Percentiles rank a stretch among this genome's conserved stretches.
These are phyloP conservation scores for Acridotheres tristis DNA, from an alignment of 2,797 vertebrate species.

Conservation along the genomic window DNA sequence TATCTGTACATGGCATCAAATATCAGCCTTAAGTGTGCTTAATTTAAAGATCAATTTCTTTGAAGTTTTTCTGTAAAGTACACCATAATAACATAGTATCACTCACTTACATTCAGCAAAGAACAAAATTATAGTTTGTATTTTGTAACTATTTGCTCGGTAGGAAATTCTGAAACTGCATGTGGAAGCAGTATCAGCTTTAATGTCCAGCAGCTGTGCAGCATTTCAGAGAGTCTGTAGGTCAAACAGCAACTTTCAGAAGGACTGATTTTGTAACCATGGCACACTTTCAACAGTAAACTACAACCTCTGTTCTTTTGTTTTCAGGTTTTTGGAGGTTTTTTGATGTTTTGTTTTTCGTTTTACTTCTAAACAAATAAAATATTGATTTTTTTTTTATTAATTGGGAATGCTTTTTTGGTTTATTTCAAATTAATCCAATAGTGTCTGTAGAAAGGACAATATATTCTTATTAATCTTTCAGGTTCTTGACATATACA, in stretches of 20 bases:
- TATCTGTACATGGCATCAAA: constrained; percentile 77
- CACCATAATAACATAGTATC: constrained; percentile 2
- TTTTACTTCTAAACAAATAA: constrained; percentile 17
- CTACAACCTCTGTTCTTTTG: not conserved
- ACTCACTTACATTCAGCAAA: constrained; percentile 43
- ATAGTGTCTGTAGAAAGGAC: not conserved
- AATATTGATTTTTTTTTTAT: not conserved
- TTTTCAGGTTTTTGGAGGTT: not conserved
- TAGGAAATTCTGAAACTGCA: constrained; percentile 52
- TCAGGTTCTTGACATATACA: not conserved
- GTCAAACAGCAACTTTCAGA: constrained; percentile 46
- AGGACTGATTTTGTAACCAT: constrained; percentile 56
- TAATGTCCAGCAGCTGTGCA: constrained; percentile 68
- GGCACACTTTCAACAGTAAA: constrained; percentile 34
- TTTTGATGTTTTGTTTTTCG: not conserved
- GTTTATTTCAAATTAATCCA: not conserved
- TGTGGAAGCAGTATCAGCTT: constrained; percentile 64
- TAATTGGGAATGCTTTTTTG: not conserved
- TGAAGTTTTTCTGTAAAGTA: constrained; percentile 31
- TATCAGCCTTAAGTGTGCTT: not conserved
- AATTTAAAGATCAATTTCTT: not conserved
- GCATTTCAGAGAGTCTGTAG: constrained; percentile 43
- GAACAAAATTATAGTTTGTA: constrained; percentile 38
- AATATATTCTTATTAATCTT: not conserved
- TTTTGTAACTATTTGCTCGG: constrained; percentile 34